Evolutionary conservation across 2,797 vertebrate genomes (phyloP).

Genomic region (Sebastes hubbsi): DNA sequence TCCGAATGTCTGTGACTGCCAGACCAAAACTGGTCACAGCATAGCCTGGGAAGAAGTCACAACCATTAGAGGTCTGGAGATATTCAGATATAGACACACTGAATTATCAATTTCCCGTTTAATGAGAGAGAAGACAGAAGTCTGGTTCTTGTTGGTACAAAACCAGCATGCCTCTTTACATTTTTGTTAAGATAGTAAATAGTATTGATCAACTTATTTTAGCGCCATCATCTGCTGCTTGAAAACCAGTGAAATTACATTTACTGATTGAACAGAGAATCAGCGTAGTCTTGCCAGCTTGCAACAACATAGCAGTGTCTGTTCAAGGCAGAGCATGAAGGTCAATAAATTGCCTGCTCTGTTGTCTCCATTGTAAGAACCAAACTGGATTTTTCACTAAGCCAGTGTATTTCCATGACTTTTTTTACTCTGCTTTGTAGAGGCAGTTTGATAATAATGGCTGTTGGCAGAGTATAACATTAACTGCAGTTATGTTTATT

Average conservation of each 20-base stretch:
- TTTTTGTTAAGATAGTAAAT: background rate
- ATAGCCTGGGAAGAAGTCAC: background rate
- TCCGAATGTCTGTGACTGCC: background rate
- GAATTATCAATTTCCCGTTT: background rate
- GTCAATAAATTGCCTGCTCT: background rate
- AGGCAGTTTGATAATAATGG: background rate
- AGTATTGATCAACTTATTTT: background rate
- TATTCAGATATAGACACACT: background rate
- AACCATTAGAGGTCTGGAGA: background rate
- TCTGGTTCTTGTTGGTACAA: background rate
- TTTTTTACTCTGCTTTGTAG: background rate
- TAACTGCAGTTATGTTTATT: constrained; percentile 32
- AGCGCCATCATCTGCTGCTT: background rate
- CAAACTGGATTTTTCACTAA: constrained; percentile 1
- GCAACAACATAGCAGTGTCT: background rate
- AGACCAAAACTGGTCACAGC: background rate
- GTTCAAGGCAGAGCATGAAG: constrained; percentile 13
- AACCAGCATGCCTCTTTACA: background rate
- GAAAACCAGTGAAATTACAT: constrained; percentile 6
- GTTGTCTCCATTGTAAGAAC: constrained; percentile 1
- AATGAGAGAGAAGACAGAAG: background rate
- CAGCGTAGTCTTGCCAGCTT: background rate
- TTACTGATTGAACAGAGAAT: background rate
- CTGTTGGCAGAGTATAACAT: constrained; percentile 25
- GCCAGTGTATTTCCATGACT: background rate